Percentiles rank a stretch among this genome's conserved stretches.
Evolutionary conservation across 2,888 invertebrate species (phyloP).

Genomic region (Sinopyrophorus schimmeli): DNA sequence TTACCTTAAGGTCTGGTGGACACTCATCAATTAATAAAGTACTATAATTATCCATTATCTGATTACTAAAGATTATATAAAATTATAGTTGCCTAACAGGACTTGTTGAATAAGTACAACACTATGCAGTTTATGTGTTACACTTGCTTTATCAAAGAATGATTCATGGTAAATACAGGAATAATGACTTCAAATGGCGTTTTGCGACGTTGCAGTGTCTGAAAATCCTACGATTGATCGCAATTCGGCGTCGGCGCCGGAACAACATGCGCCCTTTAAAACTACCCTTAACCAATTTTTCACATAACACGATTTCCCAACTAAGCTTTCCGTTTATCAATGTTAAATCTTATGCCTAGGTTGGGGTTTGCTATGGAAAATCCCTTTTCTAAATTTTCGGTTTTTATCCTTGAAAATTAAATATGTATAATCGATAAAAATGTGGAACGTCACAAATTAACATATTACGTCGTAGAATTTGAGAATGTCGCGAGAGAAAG

Average conservation of each 20-base stretch:
- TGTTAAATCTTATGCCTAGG: neutral
- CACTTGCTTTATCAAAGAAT: constrained; percentile 3
- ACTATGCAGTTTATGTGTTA: constrained; percentile 9
- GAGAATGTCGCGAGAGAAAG: constrained; percentile 4
- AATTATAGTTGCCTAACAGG: constrained; percentile 36
- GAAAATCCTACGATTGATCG: constrained; percentile 39
- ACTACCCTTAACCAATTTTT: constrained; percentile 12
- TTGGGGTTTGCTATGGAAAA: too few species aligned
- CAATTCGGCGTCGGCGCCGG: constrained; percentile 43
- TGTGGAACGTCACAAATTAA: constrained; percentile 4
- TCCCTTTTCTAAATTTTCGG: too few species aligned
- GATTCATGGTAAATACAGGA: constrained; percentile 20
- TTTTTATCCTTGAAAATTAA: too few species aligned
- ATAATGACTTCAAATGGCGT: constrained; percentile 14
- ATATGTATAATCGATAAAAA: constrained; percentile 13
- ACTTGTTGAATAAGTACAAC: constrained; percentile 30
- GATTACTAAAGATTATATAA: neutral
- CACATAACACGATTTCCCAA: neutral
- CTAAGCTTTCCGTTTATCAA: too few species aligned
- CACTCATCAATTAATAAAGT: constrained; percentile 49
- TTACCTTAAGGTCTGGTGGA: constrained; percentile 50
- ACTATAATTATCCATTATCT: constrained; percentile 44
- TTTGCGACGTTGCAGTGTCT: constrained; percentile 32
- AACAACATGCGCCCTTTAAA: constrained; percentile 43
- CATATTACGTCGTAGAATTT: constrained; percentile 6